These are phyloP conservation scores for Peromyscus nudipes DNA, from an alignment of 2,797 vertebrate genomes.

Conservation along the genomic window DNA sequence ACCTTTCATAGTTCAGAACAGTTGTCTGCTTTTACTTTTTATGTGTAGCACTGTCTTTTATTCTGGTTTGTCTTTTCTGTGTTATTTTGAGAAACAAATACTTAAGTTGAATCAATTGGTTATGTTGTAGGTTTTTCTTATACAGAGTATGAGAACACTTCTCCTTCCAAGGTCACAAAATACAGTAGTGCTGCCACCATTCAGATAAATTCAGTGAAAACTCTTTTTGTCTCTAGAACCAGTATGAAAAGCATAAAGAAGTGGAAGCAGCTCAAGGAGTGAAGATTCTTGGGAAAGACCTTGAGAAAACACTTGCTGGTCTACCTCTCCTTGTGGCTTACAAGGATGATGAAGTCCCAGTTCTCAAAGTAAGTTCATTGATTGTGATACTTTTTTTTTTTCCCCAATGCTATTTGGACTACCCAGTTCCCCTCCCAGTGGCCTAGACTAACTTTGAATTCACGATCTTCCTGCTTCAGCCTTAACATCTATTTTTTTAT, in stretches of 20 bases:
- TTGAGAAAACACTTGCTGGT: slow-evolving; percentile 97
- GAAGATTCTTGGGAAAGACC: slow-evolving; percentile 98
- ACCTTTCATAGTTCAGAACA: background rate
- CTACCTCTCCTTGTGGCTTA: slow-evolving; percentile 96
- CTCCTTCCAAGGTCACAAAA: background rate
- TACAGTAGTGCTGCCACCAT: background rate
- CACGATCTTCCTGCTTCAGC: background rate
- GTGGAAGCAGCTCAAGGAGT: slow-evolving; percentile 96
- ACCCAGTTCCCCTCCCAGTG: background rate
- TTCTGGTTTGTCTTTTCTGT: background rate
- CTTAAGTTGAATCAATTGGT: background rate
- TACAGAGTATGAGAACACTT: slow-evolving; percentile 20
- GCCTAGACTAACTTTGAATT: background rate
- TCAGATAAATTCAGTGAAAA: background rate
- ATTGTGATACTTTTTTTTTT: background rate
- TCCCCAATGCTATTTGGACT: background rate
- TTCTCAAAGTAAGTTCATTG: slow-evolving; percentile 92
- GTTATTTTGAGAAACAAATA: slow-evolving; percentile 39
- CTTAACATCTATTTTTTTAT: background rate
- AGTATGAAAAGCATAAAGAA: slow-evolving; percentile 99
- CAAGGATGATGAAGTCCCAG: slow-evolving; percentile 96
- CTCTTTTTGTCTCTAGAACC: slow-evolving; percentile 89
- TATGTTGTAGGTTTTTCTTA: slow-evolving; percentile 4
- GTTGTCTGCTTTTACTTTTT: background rate
- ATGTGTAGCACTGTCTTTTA: background rate